Percentiles rank a stretch among this genome's conserved stretches.
These are phyloP conservation scores for Noctua janthe DNA, from an alignment of 2,888 invertebrate species.

Conservation along the genomic window DNA sequence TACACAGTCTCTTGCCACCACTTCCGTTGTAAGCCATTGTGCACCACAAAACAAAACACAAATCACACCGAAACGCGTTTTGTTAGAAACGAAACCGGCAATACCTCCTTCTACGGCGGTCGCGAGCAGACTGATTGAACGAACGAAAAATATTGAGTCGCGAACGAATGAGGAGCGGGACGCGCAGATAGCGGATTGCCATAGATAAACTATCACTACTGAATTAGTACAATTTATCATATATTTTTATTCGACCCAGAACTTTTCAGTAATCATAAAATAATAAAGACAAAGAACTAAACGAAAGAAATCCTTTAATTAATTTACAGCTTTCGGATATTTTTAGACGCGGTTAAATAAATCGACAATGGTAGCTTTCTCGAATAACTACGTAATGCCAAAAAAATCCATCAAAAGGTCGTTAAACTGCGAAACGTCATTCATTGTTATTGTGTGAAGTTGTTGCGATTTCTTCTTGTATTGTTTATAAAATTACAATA, in stretches of 20 bases:
- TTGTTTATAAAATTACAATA: slow-evolving; percentile 10
- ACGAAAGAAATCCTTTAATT: neutral
- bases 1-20: slow-evolving; percentile 90
- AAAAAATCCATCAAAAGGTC: slow-evolving; percentile 46
- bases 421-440: slow-evolving; percentile 48
- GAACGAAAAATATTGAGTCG: slow-evolving; percentile 71
- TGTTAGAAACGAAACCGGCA: slow-evolving; percentile 73
- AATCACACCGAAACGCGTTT: slow-evolving; percentile 89
- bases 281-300: neutral
- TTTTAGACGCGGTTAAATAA: neutral
- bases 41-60: slow-evolving; percentile 91
- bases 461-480: slow-evolving; percentile 2
- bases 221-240: slow-evolving; percentile 33
- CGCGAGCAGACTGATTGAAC: slow-evolving; percentile 86
- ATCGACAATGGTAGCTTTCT: slow-evolving; percentile 36
- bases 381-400: slow-evolving; percentile 17
- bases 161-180: slow-evolving; percentile 67
- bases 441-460: slow-evolving; percentile 53
- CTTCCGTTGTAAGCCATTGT: slow-evolving; percentile 94
- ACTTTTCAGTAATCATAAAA: neutral
- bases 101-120: slow-evolving; percentile 77
- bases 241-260: neutral
- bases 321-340: neutral
- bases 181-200: slow-evolving; percentile 65
- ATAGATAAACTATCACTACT: slow-evolving; percentile 33